Percentiles rank a stretch among this genome's conserved stretches.
Evolutionary conservation across 1,140 invertebrate species (phyloP).

Genomic region (Chionoecetes opilio): DNA sequence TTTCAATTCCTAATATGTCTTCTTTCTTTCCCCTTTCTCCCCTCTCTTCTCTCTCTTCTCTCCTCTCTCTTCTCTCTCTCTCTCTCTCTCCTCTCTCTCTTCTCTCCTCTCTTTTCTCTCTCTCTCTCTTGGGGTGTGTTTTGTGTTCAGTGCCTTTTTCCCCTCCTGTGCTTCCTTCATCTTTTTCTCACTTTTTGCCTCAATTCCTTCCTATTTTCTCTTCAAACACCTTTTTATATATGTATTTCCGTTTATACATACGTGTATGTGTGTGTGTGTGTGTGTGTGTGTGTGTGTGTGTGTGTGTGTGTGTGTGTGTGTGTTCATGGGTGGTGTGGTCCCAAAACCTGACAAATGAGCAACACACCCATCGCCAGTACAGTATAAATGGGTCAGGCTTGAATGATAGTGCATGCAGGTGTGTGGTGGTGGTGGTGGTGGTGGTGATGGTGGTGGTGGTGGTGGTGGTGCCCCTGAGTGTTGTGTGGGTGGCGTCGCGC

Average conservation of each 20-base stretch:
- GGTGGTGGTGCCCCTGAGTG: not conserved
- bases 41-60: no score
- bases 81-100: not conserved
- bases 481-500: not conserved
- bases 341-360: not conserved
- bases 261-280: slow-evolving; percentile 17
- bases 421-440: not conserved
- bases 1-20: no score
- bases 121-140: not conserved
- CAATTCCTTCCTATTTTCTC: not conserved
- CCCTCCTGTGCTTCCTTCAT: not conserved
- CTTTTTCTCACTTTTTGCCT: not conserved
- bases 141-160: not conserved
- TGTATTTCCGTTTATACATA: not conserved
- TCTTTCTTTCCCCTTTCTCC: no score
- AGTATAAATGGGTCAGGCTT: not conserved
- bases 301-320: not conserved
- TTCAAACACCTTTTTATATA: not conserved
- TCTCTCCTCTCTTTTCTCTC: not conserved
- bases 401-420: not conserved
- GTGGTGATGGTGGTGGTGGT: not conserved
- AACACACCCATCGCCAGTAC: no score
- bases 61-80: no score
- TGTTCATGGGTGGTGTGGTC: not conserved
- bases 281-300: slow-evolving; percentile 10